Evolutionary conservation across 2,113 vertebrate species (phyloP).

Genomic region (Coregonus clupeaformis): DNA sequence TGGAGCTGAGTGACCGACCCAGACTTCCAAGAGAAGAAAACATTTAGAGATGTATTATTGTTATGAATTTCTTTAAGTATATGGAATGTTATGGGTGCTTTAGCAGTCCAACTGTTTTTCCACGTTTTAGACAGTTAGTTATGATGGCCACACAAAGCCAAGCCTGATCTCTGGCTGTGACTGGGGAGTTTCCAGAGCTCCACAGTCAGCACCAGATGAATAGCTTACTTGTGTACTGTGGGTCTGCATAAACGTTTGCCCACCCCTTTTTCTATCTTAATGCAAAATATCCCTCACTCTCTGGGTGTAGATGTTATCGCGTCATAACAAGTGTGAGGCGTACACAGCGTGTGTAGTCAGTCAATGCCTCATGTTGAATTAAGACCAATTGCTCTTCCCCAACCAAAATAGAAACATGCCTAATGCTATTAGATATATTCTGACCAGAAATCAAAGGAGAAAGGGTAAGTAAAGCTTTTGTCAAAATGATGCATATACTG

Average conservation of each 20-base stretch:
- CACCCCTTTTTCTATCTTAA: background rate
- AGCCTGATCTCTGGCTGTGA: slow-evolving; percentile 17
- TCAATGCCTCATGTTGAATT: no score
- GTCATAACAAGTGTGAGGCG: no score
- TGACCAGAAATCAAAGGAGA: no score
- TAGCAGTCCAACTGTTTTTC: slow-evolving; percentile 46
- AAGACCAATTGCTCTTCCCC: no score
- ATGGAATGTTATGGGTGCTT: slow-evolving; percentile 53
- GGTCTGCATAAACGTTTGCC: background rate
- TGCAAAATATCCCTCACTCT: background rate
- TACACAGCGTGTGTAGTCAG: no score
- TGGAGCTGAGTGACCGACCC: no score
- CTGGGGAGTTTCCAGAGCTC: slow-evolving; percentile 44
- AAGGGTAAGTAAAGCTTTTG: no score
- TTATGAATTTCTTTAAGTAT: slow-evolving; percentile 35
- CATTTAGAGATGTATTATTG: slow-evolving; percentile 39
- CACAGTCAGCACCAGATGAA: slow-evolving; percentile 1
- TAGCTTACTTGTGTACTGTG: background rate
- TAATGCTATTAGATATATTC: no score
- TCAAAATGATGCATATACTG: no score
- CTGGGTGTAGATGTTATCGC: background rate
- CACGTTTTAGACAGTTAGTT: slow-evolving; percentile 41
- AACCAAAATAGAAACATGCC: no score
- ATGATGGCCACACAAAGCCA: slow-evolving; percentile 17
- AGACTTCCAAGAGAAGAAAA: background rate